Evolutionary conservation across 2,113 vertebrate species (phyloP).

Genomic region (Saguinus imperator): DNA sequence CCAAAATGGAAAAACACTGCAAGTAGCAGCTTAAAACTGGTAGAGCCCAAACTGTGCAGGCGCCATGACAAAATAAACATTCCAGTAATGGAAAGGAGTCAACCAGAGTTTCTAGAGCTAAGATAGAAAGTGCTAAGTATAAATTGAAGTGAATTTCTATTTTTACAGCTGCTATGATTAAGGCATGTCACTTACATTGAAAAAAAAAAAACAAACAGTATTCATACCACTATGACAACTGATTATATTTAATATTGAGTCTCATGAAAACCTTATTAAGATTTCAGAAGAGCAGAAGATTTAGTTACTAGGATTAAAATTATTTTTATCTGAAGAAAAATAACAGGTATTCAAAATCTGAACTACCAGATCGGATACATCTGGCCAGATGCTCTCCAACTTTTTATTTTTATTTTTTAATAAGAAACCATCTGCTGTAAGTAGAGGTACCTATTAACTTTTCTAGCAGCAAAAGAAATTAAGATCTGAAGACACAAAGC

Average conservation of each 20-base stretch:
- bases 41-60: conserved; percentile 20
- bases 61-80: conserved; percentile 51
- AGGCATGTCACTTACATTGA: neutral
- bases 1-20: conserved; percentile 58
- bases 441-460: conserved; percentile 70
- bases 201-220: conserved; percentile 51
- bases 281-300: conserved; percentile 69
- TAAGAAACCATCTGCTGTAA: conserved; percentile 68
- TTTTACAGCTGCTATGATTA: conserved; percentile 65
- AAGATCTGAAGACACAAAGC: conserved; percentile 79
- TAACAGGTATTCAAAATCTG: conserved; percentile 71
- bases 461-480: conserved; percentile 72
- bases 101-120: conserved; percentile 44
- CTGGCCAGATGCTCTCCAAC: conserved; percentile 80
- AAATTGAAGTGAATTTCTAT: conserved; percentile 40
- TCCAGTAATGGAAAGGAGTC: conserved; percentile 25
- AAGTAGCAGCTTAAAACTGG: conserved; percentile 29
- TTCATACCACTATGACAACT: conserved; percentile 46
- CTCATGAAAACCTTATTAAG: conserved; percentile 68
- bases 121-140: conserved; percentile 30
- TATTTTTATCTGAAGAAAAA: conserved; percentile 69
- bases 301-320: conserved; percentile 77
- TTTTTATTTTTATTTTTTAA: conserved; percentile 64
- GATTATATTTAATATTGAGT: conserved; percentile 71
- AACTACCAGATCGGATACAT: conserved; percentile 67